Percentiles rank a stretch among this genome's conserved stretches.
Conservation (phyloP, 2,888 invertebrate genomes). For the Tiliacea aurago region DNA sequence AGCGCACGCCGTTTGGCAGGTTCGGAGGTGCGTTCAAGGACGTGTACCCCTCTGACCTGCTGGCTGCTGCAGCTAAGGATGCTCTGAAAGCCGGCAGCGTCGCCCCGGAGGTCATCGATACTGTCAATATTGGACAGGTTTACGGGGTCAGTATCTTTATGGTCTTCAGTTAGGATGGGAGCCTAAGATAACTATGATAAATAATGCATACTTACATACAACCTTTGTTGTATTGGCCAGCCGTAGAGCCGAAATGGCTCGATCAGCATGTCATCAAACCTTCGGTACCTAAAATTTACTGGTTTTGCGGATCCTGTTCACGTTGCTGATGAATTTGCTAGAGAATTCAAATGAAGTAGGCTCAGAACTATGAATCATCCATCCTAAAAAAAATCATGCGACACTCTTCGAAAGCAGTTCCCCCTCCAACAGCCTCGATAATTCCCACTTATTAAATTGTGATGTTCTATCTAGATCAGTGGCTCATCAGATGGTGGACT, state of each 20-base stretch:
- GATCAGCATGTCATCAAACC: background rate
- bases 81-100: constrained; percentile 94
- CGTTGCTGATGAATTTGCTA: background rate
- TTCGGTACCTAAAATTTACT: background rate
- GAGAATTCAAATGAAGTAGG: background rate
- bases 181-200: no score
- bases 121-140: constrained; percentile 97
- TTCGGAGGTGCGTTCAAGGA: constrained; percentile 95
- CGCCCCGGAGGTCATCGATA: constrained; percentile 95
- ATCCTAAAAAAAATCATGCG: no score
- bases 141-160: constrained; percentile 88
- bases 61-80: constrained; percentile 94
- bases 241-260: background rate
- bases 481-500: constrained; percentile 96
- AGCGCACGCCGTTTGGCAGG: constrained; percentile 98
- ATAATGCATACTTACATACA: no score
- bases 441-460: no score
- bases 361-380: no score
- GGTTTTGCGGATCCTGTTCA: background rate
- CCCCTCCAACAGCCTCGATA: background rate
- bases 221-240: background rate
- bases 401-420: background rate
- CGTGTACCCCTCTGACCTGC: constrained; percentile 93
- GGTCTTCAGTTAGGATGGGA: background rate
- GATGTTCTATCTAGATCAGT: constrained; percentile 83